Evolutionary conservation across 2,113 vertebrate genomes (phyloP).

Genomic region (Excalfactoria chinensis): DNA sequence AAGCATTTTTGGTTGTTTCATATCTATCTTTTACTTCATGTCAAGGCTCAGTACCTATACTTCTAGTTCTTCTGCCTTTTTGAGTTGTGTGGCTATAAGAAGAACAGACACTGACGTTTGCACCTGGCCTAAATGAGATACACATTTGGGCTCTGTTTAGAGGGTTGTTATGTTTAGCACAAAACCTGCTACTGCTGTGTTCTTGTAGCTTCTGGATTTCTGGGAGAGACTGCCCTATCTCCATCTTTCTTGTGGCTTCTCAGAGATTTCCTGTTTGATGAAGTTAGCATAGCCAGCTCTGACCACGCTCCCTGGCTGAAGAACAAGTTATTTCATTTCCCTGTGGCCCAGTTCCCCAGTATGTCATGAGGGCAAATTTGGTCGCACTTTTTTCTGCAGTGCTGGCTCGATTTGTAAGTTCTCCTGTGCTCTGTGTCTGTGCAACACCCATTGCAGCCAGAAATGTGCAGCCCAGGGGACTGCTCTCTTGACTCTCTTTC

Average conservation of each 20-base stretch:
- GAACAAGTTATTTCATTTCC: neutral
- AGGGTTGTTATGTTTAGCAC: neutral
- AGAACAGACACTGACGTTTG: neutral
- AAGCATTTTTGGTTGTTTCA: neutral
- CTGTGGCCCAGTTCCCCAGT: neutral
- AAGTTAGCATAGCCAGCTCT: rapidly evolving
- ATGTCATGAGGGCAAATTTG: neutral
- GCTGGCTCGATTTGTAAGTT: neutral
- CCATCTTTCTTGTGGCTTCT: neutral
- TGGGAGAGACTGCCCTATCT: neutral
- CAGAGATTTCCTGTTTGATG: rapidly evolving
- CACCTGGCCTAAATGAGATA: neutral
- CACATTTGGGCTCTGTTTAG: neutral
- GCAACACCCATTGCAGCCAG: neutral
- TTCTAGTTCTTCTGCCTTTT: neutral
- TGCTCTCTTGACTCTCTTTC: neutral
- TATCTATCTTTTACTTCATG: neutral
- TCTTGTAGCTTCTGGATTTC: neutral
- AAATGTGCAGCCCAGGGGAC: neutral
- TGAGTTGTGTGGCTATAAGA: neutral
- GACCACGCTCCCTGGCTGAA: neutral
- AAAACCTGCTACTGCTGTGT: neutral
- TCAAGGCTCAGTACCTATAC: neutral
- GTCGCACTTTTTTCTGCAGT: neutral
- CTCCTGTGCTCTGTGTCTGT: neutral